phyloP scores from a whole-genome alignment of 2,113 vertebrate species.

The Polypterus bichir region DNA sequence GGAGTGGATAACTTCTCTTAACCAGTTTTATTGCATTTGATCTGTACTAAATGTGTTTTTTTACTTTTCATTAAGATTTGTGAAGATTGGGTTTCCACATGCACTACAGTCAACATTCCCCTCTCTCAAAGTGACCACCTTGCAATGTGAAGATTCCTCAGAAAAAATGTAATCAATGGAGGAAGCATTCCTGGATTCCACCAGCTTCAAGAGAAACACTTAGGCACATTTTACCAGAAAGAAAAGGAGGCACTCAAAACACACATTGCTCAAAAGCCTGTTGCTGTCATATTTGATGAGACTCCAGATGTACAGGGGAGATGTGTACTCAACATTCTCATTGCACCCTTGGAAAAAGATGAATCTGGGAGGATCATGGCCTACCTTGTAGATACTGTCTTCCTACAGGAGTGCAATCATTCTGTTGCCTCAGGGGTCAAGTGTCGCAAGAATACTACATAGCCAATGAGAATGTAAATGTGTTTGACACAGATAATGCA shows the following conservation, averaged over 20 bases:
- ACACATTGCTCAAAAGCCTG: constrained; percentile 9
- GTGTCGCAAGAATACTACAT: constrained; percentile 16
- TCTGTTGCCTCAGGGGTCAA: constrained; percentile 6
- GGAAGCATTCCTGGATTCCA: constrained; percentile 13
- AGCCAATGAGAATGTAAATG: constrained; percentile 17
- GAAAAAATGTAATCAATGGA: constrained; percentile 10
- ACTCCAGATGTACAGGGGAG: constrained; percentile 19
- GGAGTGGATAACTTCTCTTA: no score
- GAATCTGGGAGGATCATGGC: constrained; percentile 10
- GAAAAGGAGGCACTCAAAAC: constrained; percentile 12
- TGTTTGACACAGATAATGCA: constrained; percentile 22
- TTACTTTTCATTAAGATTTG: constrained; percentile 4
- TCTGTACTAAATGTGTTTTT: no score
- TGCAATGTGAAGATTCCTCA: constrained; percentile 7
- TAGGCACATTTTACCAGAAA: constrained; percentile 6
- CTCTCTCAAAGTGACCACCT: constrained; percentile 13
- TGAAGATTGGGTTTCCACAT: constrained; percentile 15
- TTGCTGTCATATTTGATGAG: constrained; percentile 19
- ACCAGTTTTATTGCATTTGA: no score
- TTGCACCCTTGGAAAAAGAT: constrained; percentile 19
- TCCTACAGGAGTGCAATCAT: constrained; percentile 17
- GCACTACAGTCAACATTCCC: constrained; percentile 11
- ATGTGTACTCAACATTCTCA: constrained; percentile 19
- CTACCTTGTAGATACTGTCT: constrained; percentile 17
- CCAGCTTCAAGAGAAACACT: constrained; percentile 15